A percentile compares a stretch with the other conserved stretches of the same genome.
These are phyloP conservation scores for Serilophus lunatus DNA, from an alignment of 2,113 vertebrate genomes.

Conservation along the genomic window DNA sequence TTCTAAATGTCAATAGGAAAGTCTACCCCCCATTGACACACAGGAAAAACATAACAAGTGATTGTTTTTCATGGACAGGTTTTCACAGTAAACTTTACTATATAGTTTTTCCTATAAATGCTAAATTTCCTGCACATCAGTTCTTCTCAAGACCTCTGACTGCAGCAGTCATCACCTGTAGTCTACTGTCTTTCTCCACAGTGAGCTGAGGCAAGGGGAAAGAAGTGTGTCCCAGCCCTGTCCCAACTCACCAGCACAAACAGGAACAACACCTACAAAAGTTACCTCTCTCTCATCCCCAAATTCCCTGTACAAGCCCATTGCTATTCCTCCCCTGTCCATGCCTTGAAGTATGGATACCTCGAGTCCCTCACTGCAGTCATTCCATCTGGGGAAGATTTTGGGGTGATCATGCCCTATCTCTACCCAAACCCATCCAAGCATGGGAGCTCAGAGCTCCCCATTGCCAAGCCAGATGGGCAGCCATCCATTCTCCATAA, in stretches of 20 bases:
- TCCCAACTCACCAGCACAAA: not conserved
- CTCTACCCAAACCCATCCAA: not conserved
- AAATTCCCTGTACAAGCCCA: not conserved
- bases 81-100: not conserved
- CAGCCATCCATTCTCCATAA: not conserved
- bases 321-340: fast-evolving
- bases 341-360: fast-evolving
- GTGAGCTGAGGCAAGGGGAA: not conserved
- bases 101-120: too few relatives aligned
- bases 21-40: not conserved
- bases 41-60: not conserved
- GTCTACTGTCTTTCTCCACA: not conserved
- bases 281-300: not conserved
- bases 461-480: fast-evolving
- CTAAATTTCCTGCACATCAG: too few relatives aligned
- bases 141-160: not conserved
- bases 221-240: fast-evolving
- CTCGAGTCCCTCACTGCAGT: not conserved
- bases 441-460: not conserved
- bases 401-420: fast-evolving
- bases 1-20: not conserved
- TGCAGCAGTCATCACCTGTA: not conserved
- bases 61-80: not conserved
- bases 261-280: not conserved
- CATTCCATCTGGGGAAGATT: not conserved